phyloP scores from a whole-genome alignment of 2,888 invertebrate species.

The Therioaphis trifolii region DNA sequence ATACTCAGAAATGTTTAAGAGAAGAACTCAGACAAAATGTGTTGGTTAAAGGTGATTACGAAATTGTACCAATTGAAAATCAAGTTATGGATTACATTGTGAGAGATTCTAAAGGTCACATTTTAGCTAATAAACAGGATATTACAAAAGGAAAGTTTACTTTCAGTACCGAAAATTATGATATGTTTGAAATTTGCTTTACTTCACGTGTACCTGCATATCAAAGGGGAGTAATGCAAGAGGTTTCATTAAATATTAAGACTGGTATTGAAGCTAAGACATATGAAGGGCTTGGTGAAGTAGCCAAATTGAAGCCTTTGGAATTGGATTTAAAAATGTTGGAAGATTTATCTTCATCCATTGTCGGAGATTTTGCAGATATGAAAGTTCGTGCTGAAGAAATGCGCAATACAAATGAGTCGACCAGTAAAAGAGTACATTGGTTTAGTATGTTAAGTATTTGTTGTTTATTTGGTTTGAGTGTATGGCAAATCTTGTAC shows the following conservation, averaged over 20 bases:
- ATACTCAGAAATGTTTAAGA: constrained; percentile 92
- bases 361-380: constrained; percentile 95
- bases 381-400: constrained; percentile 98
- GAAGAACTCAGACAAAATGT: constrained; percentile 98
- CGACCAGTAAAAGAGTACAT: constrained; percentile 95
- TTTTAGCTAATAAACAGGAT: constrained; percentile 89
- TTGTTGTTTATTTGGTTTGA: constrained; percentile 92
- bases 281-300: constrained; percentile 98
- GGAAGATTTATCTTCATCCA: constrained; percentile 96
- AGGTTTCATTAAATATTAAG: constrained; percentile 87
- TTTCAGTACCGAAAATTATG: constrained; percentile 95
- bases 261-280: constrained; percentile 97
- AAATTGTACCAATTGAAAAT: constrained; percentile 86
- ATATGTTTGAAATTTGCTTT: constrained; percentile 98
- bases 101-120: constrained; percentile 92
- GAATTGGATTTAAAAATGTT: constrained; percentile 94
- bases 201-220: constrained; percentile 86
- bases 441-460: constrained; percentile 99
- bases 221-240: constrained; percentile 83
- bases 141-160: constrained; percentile 94
- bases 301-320: constrained; percentile 96
- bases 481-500: constrained; percentile 98
- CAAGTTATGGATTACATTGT: constrained; percentile 89
- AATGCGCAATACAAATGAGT: constrained; percentile 99
- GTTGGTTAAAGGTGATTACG: constrained; percentile 94